These are phyloP conservation scores for Lasioglossum leucozonium DNA, from an alignment of 2,888 invertebrate genomes.

Conservation along the genomic window DNA sequence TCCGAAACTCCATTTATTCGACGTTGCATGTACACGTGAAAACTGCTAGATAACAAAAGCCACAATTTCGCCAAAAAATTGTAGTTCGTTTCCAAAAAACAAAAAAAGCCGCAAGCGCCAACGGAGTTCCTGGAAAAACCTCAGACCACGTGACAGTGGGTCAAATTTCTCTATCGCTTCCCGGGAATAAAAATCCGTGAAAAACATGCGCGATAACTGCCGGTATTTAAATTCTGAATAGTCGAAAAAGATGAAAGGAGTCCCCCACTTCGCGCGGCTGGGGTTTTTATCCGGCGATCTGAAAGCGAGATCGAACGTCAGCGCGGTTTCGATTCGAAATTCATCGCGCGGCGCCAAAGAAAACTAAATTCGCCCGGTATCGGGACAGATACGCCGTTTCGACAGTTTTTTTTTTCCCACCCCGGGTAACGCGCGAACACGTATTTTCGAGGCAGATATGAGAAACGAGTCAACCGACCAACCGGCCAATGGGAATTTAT, in stretches of 20 bases:
- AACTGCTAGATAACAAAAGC: neutral
- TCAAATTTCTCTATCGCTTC: neutral
- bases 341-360: conserved; percentile 28
- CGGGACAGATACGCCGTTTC: conserved; percentile 33
- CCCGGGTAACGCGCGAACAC: conserved; percentile 21
- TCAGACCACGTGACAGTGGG: neutral
- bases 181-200: neutral
- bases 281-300: conserved; percentile 12
- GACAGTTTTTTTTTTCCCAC: neutral
- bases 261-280: neutral
- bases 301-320: conserved; percentile 25
- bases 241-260: conserved; percentile 5
- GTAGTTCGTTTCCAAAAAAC: neutral
- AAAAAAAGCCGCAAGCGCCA: neutral
- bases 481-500: conserved; percentile 52
- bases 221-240: neutral
- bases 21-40: neutral
- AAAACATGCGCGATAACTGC: neutral
- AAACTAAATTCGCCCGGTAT: conserved; percentile 36
- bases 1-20: neutral
- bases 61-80: neutral
- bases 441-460: conserved; percentile 47
- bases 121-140: neutral
- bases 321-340: conserved; percentile 21
- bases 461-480: conserved; percentile 40